Conservation (phyloP, 2,797 vertebrate genomes). For the Hapalemur alaotrensis region DNA sequence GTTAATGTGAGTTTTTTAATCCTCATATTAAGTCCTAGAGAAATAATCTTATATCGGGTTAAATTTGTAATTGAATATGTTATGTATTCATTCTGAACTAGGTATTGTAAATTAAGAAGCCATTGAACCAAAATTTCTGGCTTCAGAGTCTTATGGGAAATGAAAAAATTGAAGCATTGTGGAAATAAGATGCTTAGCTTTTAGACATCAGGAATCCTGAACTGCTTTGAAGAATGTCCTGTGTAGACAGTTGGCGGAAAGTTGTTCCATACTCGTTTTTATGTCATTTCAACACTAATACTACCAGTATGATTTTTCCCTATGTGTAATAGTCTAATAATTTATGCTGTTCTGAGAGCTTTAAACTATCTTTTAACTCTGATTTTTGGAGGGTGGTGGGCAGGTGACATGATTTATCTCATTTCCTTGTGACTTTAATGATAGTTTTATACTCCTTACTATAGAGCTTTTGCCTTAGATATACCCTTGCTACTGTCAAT, state of each 20-base stretch:
- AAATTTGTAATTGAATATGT: constrained; percentile 7
- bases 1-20: constrained; percentile 22
- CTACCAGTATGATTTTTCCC: not conserved
- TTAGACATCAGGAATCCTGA: constrained; percentile 22
- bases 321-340: constrained; percentile 30
- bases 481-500: not conserved
- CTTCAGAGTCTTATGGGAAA: constrained; percentile 25
- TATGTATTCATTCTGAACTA: constrained; percentile 48
- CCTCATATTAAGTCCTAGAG: constrained; percentile 18
- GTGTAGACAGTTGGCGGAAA: not conserved
- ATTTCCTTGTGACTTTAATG: constrained; percentile 27
- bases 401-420: constrained; percentile 16
- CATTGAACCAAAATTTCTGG: constrained; percentile 25
- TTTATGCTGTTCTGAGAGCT: constrained; percentile 33
- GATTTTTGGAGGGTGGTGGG: constrained; percentile 34
- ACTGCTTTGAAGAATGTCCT: constrained; percentile 8
- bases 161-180: constrained; percentile 2
- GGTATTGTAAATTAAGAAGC: constrained; percentile 34
- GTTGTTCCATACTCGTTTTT: constrained; percentile 40
- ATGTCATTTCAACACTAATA: constrained; percentile 36
- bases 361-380: not conserved
- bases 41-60: not conserved
- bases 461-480: constrained; percentile 12
- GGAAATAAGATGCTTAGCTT: constrained; percentile 13
- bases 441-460: not conserved